Percentiles rank a stretch among this genome's conserved stretches.
phyloP scores from a whole-genome alignment of 1,140 invertebrate species.

The Anastrepha obliqua region DNA sequence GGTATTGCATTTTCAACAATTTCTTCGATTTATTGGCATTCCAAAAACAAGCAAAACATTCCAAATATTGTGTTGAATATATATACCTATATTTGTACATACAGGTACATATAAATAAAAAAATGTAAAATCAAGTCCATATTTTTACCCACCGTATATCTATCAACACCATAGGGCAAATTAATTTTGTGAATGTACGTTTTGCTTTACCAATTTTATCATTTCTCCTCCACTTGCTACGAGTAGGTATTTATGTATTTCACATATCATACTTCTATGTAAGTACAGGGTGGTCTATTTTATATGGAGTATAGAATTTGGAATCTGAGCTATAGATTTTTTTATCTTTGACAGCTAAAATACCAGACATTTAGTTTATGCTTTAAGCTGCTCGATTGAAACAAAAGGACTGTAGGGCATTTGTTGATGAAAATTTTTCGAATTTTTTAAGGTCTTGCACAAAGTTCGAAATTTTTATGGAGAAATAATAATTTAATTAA shows the following conservation, averaged over 20 bases:
- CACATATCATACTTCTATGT: background rate
- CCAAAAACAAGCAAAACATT: background rate
- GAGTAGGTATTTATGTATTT: background rate
- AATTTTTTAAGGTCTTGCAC: too few species aligned
- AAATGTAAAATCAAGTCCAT: background rate
- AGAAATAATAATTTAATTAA: too few species aligned
- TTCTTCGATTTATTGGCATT: background rate
- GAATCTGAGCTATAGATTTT: too few species aligned
- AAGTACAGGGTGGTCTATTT: too few species aligned
- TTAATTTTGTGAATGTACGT: background rate
- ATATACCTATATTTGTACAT: background rate
- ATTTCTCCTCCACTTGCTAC: background rate
- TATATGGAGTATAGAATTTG: too few species aligned
- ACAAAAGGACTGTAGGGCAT: too few species aligned
- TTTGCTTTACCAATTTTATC: conserved; percentile 34
- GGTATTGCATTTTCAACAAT: background rate
- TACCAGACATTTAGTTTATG: too few species aligned
- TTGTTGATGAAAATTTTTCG: too few species aligned
- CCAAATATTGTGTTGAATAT: background rate
- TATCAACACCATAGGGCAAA: background rate
- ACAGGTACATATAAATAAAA: background rate
- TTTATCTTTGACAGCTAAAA: too few species aligned
- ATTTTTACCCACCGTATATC: background rate
- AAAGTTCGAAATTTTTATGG: too few species aligned
- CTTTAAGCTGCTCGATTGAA: too few species aligned